Percentiles rank a stretch among this genome's conserved stretches.
phyloP scores from a whole-genome alignment of 2,888 invertebrate genomes.

The Orthosia gothica region DNA sequence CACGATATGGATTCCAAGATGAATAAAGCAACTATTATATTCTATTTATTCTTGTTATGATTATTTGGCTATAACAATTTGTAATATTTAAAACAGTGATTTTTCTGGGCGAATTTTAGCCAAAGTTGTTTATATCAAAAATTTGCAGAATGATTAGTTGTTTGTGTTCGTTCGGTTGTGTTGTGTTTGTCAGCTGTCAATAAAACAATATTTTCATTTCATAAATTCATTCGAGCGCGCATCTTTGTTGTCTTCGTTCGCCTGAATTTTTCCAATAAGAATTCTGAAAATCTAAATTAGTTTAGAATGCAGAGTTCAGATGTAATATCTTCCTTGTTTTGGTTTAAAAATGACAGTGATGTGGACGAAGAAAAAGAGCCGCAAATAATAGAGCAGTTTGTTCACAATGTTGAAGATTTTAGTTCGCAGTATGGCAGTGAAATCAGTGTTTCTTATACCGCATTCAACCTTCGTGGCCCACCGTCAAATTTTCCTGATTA shows the following conservation, averaged over 20 bases:
- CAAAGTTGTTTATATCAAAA: neutral
- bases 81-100: too few species aligned
- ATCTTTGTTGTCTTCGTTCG: slow-evolving; percentile 34
- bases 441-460: slow-evolving; percentile 97
- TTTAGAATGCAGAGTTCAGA: slow-evolving; percentile 87
- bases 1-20: too few species aligned
- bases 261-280: slow-evolving; percentile 25
- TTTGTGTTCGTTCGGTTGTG: slow-evolving; percentile 30
- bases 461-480: slow-evolving; percentile 96
- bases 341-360: slow-evolving; percentile 83
- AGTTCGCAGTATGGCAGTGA: slow-evolving; percentile 98
- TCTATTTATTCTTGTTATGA: too few species aligned
- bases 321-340: slow-evolving; percentile 85
- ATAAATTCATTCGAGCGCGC: slow-evolving; percentile 52
- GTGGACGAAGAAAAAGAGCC: slow-evolving; percentile 80
- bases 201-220: slow-evolving; percentile 55
- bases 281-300: slow-evolving; percentile 25
- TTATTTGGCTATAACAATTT: too few species aligned
- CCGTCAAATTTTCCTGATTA: slow-evolving; percentile 97
- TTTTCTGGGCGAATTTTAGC: neutral
- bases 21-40: too few species aligned
- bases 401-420: slow-evolving; percentile 95
- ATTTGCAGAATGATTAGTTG: slow-evolving; percentile 42
- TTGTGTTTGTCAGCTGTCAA: slow-evolving; percentile 62
- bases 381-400: slow-evolving; percentile 94